phyloP scores from a whole-genome alignment of 2,113 vertebrate genomes.

The Mesocricetus auratus region DNA sequence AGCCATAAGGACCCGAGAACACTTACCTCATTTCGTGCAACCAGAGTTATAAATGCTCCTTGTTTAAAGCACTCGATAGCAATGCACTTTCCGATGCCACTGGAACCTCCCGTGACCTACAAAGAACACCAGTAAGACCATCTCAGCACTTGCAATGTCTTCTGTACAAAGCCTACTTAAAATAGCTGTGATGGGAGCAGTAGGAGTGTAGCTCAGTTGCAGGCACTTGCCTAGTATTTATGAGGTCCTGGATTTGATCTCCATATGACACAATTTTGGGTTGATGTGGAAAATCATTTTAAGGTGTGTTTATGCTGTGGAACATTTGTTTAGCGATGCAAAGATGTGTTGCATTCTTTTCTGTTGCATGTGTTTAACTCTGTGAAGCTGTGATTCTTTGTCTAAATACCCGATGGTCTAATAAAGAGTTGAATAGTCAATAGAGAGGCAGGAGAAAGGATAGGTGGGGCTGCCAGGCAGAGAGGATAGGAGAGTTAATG shows the following conservation, averaged over 20 bases:
- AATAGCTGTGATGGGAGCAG: not conserved
- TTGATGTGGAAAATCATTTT: not conserved
- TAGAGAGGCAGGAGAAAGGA: no score
- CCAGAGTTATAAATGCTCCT: conserved; percentile 97
- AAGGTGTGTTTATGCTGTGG: no score
- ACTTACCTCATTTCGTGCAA: conserved; percentile 97
- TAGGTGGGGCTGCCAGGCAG: no score
- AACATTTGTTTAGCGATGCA: no score
- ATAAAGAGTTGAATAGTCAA: no score
- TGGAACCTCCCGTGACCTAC: conserved; percentile 98
- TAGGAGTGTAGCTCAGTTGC: not conserved
- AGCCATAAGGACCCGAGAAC: not conserved
- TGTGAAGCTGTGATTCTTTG: no score
- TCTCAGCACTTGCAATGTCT: not conserved
- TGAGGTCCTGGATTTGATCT: not conserved
- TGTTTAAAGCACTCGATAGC: conserved; percentile 97
- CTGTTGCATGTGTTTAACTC: no score
- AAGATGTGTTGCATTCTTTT: no score
- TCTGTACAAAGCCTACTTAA: not conserved
- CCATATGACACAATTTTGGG: not conserved
- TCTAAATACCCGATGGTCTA: no score
- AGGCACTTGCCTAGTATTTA: not conserved
- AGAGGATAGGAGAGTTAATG: no score
- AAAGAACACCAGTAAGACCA: conserved; percentile 15
- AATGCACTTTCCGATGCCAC: conserved; percentile 97